Evolutionary conservation across 1,140 invertebrate species (phyloP).

Genomic region (Hestina assimilis): DNA sequence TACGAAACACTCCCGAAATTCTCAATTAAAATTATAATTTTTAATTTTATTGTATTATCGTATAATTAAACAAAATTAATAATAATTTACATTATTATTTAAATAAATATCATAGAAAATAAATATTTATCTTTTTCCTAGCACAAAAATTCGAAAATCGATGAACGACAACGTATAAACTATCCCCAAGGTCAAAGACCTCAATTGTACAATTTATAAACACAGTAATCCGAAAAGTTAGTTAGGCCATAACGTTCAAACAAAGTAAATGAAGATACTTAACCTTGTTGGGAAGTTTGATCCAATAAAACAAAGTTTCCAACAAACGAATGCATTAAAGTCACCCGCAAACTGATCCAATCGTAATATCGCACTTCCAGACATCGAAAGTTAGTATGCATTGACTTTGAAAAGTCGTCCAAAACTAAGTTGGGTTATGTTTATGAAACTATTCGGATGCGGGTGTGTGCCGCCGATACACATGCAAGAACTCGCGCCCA

Average conservation of each 20-base stretch:
- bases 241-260: constrained; percentile 38
- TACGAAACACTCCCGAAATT: no score
- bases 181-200: constrained; percentile 12
- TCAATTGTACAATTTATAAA: constrained; percentile 28
- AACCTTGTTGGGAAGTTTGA: constrained; percentile 65
- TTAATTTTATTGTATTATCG: no score
- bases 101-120: no score
- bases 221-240: constrained; percentile 38
- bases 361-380: constrained; percentile 74
- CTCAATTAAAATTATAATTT: no score
- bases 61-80: no score
- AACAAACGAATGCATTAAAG: constrained; percentile 78
- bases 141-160: background rate
- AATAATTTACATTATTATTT: no score
- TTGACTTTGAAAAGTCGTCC: constrained; percentile 78
- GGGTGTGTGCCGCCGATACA: constrained; percentile 74
- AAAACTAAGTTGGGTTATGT: constrained; percentile 78
- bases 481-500: constrained; percentile 75
- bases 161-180: constrained; percentile 2
- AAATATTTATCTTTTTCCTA: no score
- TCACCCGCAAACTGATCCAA: constrained; percentile 73
- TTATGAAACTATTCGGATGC: constrained; percentile 77
- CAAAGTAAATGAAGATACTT: constrained; percentile 62
- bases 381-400: constrained; percentile 77
- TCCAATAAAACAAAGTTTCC: constrained; percentile 73